These are phyloP conservation scores for Mesodorylaimus sp. DNA, from an alignment of 2,888 invertebrate genomes.

Conservation along the genomic window DNA sequence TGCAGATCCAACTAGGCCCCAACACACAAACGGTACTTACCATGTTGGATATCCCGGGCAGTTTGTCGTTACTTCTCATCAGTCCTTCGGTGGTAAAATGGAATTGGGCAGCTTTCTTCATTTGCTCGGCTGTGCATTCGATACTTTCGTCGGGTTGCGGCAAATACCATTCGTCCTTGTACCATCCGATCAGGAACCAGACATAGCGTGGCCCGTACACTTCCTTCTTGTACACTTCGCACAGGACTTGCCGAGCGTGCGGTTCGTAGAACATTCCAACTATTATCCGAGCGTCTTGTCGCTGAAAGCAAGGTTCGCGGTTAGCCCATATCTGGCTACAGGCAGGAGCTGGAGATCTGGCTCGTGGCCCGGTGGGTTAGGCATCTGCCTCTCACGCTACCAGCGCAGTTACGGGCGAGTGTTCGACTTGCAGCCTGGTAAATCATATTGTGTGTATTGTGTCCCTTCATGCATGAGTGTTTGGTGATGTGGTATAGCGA, in stretches of 20 bases:
- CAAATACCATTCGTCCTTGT: constrained; percentile 97
- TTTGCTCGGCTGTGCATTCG: constrained; percentile 75
- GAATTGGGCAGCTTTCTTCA: constrained; percentile 82
- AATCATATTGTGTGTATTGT: too few species aligned
- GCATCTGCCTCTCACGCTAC: too few species aligned
- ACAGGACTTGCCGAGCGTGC: constrained; percentile 81
- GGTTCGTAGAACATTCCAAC: constrained; percentile 96
- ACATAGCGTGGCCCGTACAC: constrained; percentile 87
- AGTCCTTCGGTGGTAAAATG: constrained; percentile 95
- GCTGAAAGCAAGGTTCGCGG: constrained; percentile 39
- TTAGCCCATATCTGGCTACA: too few species aligned
- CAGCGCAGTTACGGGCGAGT: too few species aligned
- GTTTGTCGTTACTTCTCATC: constrained; percentile 91
- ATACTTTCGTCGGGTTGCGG: constrained; percentile 57
- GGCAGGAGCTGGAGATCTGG: too few species aligned
- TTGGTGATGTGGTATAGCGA: too few species aligned
- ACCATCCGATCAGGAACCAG: constrained; percentile 99
- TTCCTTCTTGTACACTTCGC: constrained; percentile 73
- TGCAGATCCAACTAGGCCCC: too few species aligned
- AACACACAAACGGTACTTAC: too few species aligned
- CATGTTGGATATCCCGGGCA: constrained; percentile 76
- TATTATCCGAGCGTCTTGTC: constrained; percentile 91
- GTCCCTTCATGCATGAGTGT: too few species aligned
- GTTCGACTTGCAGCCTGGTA: too few species aligned
- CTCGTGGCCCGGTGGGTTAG: too few species aligned